Conservation (phyloP, 2,888 invertebrate genomes). For the Aleiodes testaceus region DNA sequence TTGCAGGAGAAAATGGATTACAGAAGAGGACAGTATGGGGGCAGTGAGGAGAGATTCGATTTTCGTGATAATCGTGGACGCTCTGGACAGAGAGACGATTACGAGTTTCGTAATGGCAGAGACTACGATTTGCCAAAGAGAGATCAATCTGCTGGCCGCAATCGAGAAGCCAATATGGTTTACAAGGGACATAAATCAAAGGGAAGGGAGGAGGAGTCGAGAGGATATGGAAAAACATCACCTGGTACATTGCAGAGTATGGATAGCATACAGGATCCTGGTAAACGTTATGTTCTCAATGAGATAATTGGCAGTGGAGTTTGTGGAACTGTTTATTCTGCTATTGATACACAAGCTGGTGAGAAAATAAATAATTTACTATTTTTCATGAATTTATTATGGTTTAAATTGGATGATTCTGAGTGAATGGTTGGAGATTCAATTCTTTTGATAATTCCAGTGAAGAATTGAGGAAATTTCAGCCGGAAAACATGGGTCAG, state of each 20-base stretch:
- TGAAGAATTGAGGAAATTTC: too few species aligned
- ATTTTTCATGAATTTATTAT: not conserved
- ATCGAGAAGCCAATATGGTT: not conserved
- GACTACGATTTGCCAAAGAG: not conserved
- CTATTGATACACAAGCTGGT: conserved; percentile 81
- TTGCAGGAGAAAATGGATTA: conserved; percentile 4
- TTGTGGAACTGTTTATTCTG: conserved; percentile 84
- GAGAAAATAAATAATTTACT: conserved; percentile 54
- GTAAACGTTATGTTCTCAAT: conserved; percentile 82
- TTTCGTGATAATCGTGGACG: not conserved
- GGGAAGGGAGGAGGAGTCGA: conserved; percentile 52
- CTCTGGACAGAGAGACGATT: conserved; percentile 31
- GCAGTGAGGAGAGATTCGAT: conserved; percentile 1
- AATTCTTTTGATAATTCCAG: too few species aligned
- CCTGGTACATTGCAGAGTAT: conserved; percentile 68
- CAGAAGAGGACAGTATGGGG: conserved; percentile 13
- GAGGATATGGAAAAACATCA: conserved; percentile 36
- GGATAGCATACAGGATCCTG: conserved; percentile 83
- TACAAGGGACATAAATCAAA: conserved; percentile 16
- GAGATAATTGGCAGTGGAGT: conserved; percentile 83
- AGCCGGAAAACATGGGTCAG: too few species aligned
- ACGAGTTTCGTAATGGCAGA: conserved; percentile 30
- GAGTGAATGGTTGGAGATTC: too few species aligned
- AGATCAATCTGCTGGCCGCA: not conserved
- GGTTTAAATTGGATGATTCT: too few species aligned